These are phyloP conservation scores for Meles meles DNA, from an alignment of 2,113 vertebrate species.

Conservation along the genomic window DNA sequence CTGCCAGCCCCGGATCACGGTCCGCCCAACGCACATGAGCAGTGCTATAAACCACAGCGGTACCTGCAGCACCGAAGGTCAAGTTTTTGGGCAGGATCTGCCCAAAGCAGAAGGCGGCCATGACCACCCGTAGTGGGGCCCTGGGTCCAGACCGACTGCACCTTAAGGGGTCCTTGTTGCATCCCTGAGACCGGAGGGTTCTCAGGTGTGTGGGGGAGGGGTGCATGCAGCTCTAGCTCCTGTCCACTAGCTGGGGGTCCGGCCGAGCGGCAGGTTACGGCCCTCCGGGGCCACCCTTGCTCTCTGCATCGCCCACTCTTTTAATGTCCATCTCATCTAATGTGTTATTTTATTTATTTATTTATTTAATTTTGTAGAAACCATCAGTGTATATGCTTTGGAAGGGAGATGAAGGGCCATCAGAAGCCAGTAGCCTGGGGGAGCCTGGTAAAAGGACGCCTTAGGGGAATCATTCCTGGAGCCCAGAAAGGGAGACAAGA, in stretches of 20 bases:
- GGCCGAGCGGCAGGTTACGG: background rate
- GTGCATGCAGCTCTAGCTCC: background rate
- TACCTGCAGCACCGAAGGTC: background rate
- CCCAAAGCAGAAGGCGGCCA: background rate
- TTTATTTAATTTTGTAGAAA: background rate
- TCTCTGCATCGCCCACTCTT: background rate
- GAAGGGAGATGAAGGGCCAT: background rate
- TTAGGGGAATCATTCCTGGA: background rate
- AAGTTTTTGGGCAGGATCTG: background rate
- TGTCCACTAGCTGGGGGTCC: background rate
- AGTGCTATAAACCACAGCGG: background rate
- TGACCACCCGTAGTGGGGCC: background rate
- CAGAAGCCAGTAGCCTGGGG: background rate
- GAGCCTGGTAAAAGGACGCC: background rate
- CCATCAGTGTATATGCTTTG: background rate
- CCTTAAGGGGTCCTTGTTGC: background rate
- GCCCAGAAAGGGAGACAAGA: background rate
- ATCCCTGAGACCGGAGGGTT: background rate
- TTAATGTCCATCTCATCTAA: background rate
- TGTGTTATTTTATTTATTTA: background rate
- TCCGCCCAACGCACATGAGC: background rate
- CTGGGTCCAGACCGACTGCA: background rate
- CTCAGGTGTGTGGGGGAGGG: background rate
- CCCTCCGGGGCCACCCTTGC: background rate
- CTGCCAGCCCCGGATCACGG: background rate